Conservation (phyloP, 1,140 invertebrate genomes). For the Radopholus similis region DNA sequence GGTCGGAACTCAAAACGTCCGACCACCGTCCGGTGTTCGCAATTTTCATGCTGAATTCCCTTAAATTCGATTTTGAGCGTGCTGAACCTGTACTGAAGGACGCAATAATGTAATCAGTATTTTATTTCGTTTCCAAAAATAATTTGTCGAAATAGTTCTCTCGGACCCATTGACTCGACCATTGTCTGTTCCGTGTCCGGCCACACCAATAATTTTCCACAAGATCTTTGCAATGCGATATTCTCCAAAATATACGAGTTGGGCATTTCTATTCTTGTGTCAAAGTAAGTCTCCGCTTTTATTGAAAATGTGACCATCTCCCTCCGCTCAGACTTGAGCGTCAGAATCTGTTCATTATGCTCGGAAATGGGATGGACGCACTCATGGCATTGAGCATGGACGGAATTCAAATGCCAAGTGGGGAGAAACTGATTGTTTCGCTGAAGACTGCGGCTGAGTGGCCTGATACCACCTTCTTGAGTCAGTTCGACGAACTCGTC, state of each 20-base stretch:
- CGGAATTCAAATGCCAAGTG: constrained; percentile 26
- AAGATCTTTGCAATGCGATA: constrained; percentile 33
- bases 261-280: constrained; percentile 26
- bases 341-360: constrained; percentile 39
- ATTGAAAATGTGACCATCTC: background rate
- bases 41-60: constrained; percentile 32
- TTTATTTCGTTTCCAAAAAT: background rate
- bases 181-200: constrained; percentile 42
- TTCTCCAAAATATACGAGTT: constrained; percentile 42
- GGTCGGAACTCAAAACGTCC: constrained; percentile 91
- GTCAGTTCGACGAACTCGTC: no score
- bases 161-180: constrained; percentile 54
- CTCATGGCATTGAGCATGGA: constrained; percentile 58
- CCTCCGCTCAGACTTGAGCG: constrained; percentile 40
- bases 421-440: background rate
- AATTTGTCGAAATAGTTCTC: constrained; percentile 32
- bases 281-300: constrained; percentile 11
- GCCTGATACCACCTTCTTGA: no score
- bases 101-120: constrained; percentile 15
- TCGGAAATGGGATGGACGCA: constrained; percentile 50
- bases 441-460: background rate
- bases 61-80: constrained; percentile 17
- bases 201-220: constrained; percentile 32
- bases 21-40: constrained; percentile 71
- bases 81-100: constrained; percentile 19